Percentiles rank a stretch among this genome's conserved stretches.
Evolutionary conservation across 2,113 vertebrate species (phyloP).

Genomic region (Clarias magur): DNA sequence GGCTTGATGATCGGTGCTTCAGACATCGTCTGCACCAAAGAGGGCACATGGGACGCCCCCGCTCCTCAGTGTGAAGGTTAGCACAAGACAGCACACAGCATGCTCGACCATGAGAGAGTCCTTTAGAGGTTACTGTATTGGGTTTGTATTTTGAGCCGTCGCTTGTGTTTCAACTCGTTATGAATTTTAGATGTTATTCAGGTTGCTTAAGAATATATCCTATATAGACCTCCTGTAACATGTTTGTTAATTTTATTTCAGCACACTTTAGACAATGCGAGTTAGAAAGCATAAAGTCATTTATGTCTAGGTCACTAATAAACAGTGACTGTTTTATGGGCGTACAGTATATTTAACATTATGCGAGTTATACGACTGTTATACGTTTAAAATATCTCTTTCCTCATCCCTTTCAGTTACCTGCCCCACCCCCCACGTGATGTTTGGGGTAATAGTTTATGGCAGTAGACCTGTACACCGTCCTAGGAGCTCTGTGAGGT

Average conservation of each 20-base stretch:
- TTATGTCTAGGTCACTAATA: background rate
- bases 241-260: background rate
- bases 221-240: background rate
- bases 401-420: background rate
- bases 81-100: background rate
- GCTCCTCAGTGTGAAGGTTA: slow-evolving; percentile 69
- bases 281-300: background rate
- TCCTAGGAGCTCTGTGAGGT: background rate
- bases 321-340: background rate
- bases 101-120: too few relatives aligned
- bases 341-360: background rate
- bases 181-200: background rate
- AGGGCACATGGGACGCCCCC: slow-evolving; percentile 66
- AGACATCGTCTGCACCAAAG: slow-evolving; percentile 63
- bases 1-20: slow-evolving; percentile 58
- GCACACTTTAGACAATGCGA: background rate
- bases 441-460: background rate
- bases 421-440: background rate
- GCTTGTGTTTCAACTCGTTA: too few relatives aligned
- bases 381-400: background rate
- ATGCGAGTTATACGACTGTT: background rate
- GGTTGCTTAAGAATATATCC: background rate
- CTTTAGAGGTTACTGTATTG: too few relatives aligned
- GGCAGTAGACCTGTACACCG: background rate
- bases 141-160: too few relatives aligned